Evolutionary conservation across 2,113 vertebrate species (phyloP).

Genomic region (Microcebus jonahi): DNA sequence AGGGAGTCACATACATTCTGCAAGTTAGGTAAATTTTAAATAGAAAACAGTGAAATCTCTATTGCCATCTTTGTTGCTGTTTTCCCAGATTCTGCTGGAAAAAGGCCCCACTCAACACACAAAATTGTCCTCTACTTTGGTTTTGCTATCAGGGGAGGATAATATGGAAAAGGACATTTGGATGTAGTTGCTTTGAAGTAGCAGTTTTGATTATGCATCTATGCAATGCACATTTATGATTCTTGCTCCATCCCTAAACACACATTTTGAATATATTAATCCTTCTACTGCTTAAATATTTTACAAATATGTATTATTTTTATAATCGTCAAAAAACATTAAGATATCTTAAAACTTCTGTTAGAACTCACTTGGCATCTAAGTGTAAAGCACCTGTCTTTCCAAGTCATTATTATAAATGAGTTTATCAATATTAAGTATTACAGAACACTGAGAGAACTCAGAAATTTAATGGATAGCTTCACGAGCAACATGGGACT

Average conservation of each 20-base stretch:
- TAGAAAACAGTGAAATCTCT: not conserved
- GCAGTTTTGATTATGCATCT: not conserved
- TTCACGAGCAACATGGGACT: not conserved
- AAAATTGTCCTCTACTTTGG: not conserved
- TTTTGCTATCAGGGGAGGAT: not conserved
- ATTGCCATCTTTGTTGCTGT: not conserved
- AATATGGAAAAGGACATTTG: not conserved
- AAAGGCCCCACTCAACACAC: not conserved
- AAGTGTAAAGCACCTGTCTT: not conserved
- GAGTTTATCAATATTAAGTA: conserved; percentile 33
- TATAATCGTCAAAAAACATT: conserved; percentile 3
- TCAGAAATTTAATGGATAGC: not conserved
- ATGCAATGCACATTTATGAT: not conserved
- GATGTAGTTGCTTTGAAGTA: not conserved
- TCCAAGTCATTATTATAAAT: not conserved
- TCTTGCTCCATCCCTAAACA: not conserved
- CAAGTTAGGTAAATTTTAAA: not conserved
- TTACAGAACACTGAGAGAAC: not conserved
- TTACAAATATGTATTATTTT: conserved; percentile 39
- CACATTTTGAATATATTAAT: conserved; percentile 5
- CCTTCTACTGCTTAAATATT: conserved; percentile 26
- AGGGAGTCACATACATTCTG: not conserved
- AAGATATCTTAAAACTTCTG: conserved; percentile 41
- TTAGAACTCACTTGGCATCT: not conserved
- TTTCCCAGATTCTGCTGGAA: not conserved